Conservation (phyloP, 2,888 invertebrate species). For the Dryobota labecula region DNA sequence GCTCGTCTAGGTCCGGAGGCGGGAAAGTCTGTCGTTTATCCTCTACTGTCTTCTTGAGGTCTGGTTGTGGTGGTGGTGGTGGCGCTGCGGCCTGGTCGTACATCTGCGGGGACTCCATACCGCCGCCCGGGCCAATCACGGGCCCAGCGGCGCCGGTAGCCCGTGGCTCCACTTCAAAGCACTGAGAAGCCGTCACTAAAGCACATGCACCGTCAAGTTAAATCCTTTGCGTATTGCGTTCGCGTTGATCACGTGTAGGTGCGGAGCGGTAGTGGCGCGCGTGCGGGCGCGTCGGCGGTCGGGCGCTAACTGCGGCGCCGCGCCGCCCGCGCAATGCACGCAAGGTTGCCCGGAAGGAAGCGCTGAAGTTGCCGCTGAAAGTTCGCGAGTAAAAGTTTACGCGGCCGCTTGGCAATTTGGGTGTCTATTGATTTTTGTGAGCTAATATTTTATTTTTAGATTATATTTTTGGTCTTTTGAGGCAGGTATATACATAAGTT, state of each 20-base stretch:
- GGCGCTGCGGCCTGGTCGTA: slow-evolving; percentile 93
- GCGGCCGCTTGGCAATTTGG: slow-evolving; percentile 40
- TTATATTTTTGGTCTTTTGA: background rate
- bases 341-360: slow-evolving; percentile 89
- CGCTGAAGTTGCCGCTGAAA: slow-evolving; percentile 82
- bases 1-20: slow-evolving; percentile 96
- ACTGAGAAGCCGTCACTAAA: slow-evolving; percentile 86
- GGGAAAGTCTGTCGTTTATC: slow-evolving; percentile 94
- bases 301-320: slow-evolving; percentile 82
- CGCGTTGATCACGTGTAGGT: slow-evolving; percentile 69
- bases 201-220: slow-evolving; percentile 82
- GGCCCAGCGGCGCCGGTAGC: slow-evolving; percentile 87
- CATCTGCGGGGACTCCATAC: slow-evolving; percentile 96
- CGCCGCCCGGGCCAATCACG: slow-evolving; percentile 87
- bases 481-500: background rate
- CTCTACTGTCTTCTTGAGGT: slow-evolving; percentile 90
- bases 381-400: slow-evolving; percentile 84
- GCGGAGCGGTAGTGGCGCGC: slow-evolving; percentile 67
- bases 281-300: slow-evolving; percentile 82
- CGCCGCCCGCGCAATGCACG: slow-evolving; percentile 73
- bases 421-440: slow-evolving; percentile 39
- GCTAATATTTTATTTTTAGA: slow-evolving; percentile 36
- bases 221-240: slow-evolving; percentile 70
- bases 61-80: slow-evolving; percentile 91
- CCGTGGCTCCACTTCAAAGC: slow-evolving; percentile 89